Base-by-base conservation (phyloP, 2,888 invertebrate species). In the Drosophila kuntzei region DNA sequence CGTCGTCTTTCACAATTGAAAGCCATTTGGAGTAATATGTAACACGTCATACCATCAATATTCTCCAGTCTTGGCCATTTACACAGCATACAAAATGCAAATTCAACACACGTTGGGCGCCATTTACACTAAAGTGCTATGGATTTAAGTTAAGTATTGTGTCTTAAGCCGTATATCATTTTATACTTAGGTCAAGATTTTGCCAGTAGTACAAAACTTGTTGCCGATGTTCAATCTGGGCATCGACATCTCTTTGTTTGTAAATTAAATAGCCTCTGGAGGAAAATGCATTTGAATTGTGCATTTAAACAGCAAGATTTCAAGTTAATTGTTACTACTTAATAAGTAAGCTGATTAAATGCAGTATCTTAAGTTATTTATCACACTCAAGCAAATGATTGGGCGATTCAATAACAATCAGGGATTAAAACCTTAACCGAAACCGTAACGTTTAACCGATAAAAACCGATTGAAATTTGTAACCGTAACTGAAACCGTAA, bases 1-100 rank as follows among this genome's bases (percentile, higher is more conserved):
- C 55, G 62, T 62, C 55, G 44, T 16, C 5, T 37, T 22, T 14
- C 54, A 47, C 62, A 62, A 62, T 62, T 46, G 62, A 54, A 46
- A 47, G 55, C 55, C 55, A 62, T 62, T 62, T 55, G 47, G 22
- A 37, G 55, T 62, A 62, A 62, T 62, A 39, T 46, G 47, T 47
- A 54, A 54, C 37, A 62, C 47, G 39, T 47, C 54, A 41, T 29
- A 32, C 37, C 54, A 54, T 61, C 60, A 44, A 61, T 61, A 37
- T 46, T 34, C 55, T 22, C 11, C n/a, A 54, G 51, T 25, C 39
- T 27, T 20, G n/a, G 39, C 39, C 39, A 47, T 37, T 41, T 34
- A 32, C 18, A 12, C 34, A 9, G 34, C 60, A 43, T 25, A 36
- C 34, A 12, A 32, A 41, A 59, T 50, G 41, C 41, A 50, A 43